phyloP scores from a whole-genome alignment of 2,113 vertebrate species.

The Anarhynchus alexandrinus region DNA sequence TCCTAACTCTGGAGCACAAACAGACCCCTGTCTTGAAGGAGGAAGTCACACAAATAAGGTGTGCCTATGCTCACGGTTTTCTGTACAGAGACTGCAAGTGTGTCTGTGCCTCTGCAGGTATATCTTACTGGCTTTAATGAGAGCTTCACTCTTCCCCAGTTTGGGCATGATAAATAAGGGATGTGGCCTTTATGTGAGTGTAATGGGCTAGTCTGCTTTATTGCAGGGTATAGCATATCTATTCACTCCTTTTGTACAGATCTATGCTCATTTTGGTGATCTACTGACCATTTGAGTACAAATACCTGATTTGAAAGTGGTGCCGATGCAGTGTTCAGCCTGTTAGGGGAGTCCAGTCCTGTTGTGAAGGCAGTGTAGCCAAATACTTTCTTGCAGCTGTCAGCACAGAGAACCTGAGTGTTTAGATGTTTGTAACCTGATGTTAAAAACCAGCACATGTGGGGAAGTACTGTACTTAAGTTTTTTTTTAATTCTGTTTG shows the following conservation, averaged over 20 bases:
- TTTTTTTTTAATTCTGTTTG: neutral
- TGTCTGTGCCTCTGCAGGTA: neutral
- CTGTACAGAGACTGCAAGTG: neutral
- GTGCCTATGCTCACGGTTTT: neutral
- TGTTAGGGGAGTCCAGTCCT: neutral
- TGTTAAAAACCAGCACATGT: neutral
- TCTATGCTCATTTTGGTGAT: neutral
- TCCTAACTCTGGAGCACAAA: neutral
- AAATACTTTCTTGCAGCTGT: neutral
- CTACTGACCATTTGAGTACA: neutral
- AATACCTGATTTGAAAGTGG: neutral
- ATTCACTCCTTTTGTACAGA: neutral
- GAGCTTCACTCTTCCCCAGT: neutral
- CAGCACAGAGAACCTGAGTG: neutral
- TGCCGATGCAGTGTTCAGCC: neutral
- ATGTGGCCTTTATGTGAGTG: neutral
- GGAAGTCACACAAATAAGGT: neutral
- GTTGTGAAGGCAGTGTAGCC: neutral
- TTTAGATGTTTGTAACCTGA: neutral
- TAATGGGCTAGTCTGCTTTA: neutral
- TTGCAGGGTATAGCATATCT: neutral
- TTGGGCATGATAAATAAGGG: neutral
- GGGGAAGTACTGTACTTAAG: neutral
- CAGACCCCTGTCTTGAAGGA: neutral
- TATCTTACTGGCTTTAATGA: neutral